These are phyloP conservation scores for Sparus aurata DNA, from an alignment of 2,797 vertebrate genomes.

Conservation along the genomic window DNA sequence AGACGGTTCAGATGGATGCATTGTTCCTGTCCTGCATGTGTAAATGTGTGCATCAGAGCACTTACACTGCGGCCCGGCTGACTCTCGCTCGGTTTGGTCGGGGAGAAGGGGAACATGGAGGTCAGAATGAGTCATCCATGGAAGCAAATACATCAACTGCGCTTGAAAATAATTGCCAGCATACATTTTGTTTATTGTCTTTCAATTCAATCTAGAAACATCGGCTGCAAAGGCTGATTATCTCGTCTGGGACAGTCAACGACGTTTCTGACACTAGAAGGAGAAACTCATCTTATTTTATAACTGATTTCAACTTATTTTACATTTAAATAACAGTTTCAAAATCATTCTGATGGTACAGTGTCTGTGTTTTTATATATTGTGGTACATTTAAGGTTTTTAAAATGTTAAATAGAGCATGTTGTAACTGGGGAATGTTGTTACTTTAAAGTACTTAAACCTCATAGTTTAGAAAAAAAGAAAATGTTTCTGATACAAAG, in stretches of 20 bases:
- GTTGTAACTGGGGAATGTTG: not conserved
- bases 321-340: too few relatives aligned
- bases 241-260: too few relatives aligned
- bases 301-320: too few relatives aligned
- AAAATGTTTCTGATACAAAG: not conserved
- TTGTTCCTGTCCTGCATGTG: slow-evolving; percentile 44
- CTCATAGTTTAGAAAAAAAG: not conserved
- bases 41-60: slow-evolving; percentile 27
- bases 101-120: not conserved
- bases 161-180: not conserved
- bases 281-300: too few relatives aligned
- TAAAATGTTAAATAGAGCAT: not conserved
- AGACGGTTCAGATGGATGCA: slow-evolving; percentile 35
- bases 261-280: too few relatives aligned
- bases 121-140: not conserved
- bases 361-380: too few relatives aligned
- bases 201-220: not conserved
- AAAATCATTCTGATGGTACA: too few relatives aligned
- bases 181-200: not conserved
- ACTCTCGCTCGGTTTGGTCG: slow-evolving; percentile 5
- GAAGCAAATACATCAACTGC: not conserved
- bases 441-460: not conserved
- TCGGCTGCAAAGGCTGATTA: too few relatives aligned
- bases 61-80: not conserved
- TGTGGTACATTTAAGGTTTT: not conserved